Evolutionary conservation across 2,888 invertebrate species (phyloP).

Genomic region (Heliothis peltigera): DNA sequence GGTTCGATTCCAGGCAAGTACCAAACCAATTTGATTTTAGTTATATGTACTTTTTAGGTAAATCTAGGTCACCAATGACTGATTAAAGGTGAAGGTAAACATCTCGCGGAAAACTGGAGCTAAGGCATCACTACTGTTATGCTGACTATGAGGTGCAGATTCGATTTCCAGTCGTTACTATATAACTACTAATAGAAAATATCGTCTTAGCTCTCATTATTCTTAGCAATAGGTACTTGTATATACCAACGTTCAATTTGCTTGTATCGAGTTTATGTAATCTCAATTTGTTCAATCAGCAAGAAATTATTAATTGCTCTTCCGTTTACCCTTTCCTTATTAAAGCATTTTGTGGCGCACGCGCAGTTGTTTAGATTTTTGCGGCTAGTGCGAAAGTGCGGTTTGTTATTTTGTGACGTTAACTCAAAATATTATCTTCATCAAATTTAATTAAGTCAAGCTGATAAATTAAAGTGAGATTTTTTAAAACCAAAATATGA

Average conservation of each 20-base stretch:
- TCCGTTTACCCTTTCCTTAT: constrained; percentile 50
- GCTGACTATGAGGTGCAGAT: no score
- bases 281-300: constrained; percentile 33
- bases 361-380: constrained; percentile 50
- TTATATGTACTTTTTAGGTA: no score
- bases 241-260: constrained; percentile 9
- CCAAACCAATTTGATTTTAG: no score
- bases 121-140: no score
- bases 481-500: background rate
- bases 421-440: background rate
- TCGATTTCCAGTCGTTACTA: background rate
- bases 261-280: constrained; percentile 35
- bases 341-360: constrained; percentile 24
- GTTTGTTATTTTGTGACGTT: constrained; percentile 3
- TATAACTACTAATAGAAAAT: constrained; percentile 1
- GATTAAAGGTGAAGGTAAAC: no score
- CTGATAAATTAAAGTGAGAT: background rate
- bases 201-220: background rate
- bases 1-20: no score
- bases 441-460: no score
- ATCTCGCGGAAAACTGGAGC: no score
- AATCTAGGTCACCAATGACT: no score
- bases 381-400: constrained; percentile 50
- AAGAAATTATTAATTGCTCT: constrained; percentile 25
- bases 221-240: background rate